Evolutionary conservation across 2,797 vertebrate species (phyloP), one percentile per base, ranked within the genome.

Genomic region (Pangasius mekongensis): DNA sequence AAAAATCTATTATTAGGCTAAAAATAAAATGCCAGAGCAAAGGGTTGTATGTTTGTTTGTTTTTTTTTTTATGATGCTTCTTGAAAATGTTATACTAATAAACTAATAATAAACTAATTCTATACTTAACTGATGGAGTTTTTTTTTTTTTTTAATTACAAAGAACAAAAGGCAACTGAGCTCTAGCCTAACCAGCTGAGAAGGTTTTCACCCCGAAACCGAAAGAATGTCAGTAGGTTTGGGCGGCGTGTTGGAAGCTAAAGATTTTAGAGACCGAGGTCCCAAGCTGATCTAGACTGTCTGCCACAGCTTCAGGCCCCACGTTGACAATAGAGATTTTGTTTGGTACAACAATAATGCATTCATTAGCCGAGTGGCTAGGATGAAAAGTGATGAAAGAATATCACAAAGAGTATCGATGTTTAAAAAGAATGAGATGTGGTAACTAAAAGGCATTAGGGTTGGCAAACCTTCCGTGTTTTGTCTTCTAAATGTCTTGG

Each of bases 321-420:
- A n/a, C 80, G 77, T 56, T 80, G 89, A 91, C 91, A 91, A 90
- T 89, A 85, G 77, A 83, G 80, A 89, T 74, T 83, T 71, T 89
- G 89, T 90, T 90, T 90, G 71, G 74, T 62, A n/a, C 74, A 90
- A 90, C 88, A 90, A 88, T 88, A 80, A 90, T 58, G 77, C 81
- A 87, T 91, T 90, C 73, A 86, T 85, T 58, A 76, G 88, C 18
- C 56, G 24, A 88, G 74, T 77, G 74, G 43, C 54, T 83, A 77
- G 52, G 24, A 78, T 36, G 67, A 56, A 77, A 54, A 83, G 58
- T 85, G 54, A 22, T 58, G 18, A 64, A 90, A 56, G 18, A 83
- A 27, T 33, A 84, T 30, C 82, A 49, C 78, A 74, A 74, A 84
- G 76, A 77, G 78, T 62, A 83, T 39, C 13, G 18, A 10, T 49